These are phyloP conservation scores for Acanthurus tractus DNA, from an alignment of 2,797 vertebrate genomes.

Conservation along the genomic window DNA sequence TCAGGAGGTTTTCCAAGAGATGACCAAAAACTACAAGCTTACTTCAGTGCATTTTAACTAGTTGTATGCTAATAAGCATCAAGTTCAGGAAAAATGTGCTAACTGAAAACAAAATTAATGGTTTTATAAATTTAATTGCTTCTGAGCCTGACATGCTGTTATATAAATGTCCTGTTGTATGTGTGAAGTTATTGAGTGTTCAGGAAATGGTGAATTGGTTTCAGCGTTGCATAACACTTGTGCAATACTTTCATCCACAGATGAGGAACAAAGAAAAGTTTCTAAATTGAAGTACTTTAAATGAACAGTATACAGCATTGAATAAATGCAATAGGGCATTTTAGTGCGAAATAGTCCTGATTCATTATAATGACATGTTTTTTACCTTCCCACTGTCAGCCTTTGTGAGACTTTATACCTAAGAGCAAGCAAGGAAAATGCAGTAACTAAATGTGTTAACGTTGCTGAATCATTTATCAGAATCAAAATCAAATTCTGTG, in stretches of 20 bases:
- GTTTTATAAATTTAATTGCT: background rate
- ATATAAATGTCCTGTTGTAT: constrained; percentile 14
- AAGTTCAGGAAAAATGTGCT: constrained; percentile 7
- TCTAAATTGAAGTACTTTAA: background rate
- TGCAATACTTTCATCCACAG: constrained; percentile 22
- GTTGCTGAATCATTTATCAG: background rate
- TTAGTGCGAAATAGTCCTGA: background rate
- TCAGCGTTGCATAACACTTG: constrained; percentile 31
- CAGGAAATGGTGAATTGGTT: constrained; percentile 28
- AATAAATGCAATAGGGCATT: background rate
- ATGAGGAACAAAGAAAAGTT: constrained; percentile 23
- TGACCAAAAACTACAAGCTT: background rate
- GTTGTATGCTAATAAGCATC: background rate
- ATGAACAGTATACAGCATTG: background rate
- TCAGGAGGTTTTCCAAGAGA: constrained; percentile 3
- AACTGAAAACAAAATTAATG: constrained; percentile 3
- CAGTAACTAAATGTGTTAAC: background rate
- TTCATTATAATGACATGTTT: constrained; percentile 4
- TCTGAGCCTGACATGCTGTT: constrained; percentile 20
- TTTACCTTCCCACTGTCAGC: background rate
- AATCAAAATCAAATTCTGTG: background rate
- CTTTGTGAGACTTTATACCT: background rate
- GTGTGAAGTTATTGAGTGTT: constrained; percentile 25
- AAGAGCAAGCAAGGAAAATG: background rate
- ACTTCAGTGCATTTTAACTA: constrained; percentile 1